These are phyloP conservation scores for Tanypteryx hageni DNA, from an alignment of 2,888 invertebrate species.

Conservation along the genomic window DNA sequence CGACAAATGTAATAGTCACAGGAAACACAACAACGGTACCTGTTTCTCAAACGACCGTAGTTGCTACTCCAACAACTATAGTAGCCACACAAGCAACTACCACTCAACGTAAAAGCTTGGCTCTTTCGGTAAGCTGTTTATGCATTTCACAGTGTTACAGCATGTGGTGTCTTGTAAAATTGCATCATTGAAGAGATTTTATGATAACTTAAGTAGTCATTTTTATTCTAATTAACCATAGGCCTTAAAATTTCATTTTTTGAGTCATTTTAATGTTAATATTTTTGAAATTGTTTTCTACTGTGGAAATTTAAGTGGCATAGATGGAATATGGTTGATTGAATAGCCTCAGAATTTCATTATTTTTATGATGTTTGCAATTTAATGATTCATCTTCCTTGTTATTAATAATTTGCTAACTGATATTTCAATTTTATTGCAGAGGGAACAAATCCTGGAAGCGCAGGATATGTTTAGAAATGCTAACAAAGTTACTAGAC, in stretches of 20 bases:
- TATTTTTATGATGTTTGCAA: too few relatives aligned
- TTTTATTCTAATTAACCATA: too few relatives aligned
- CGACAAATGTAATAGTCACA: constrained; percentile 49
- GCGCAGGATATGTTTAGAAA: constrained; percentile 98
- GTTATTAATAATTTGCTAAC: constrained; percentile 65
- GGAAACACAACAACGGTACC: constrained; percentile 39
- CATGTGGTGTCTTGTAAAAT: too few relatives aligned
- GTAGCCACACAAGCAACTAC: not conserved
- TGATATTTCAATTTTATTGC: constrained; percentile 71
- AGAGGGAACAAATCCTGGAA: constrained; percentile 97
- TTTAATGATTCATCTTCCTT: too few relatives aligned
- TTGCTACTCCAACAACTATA: constrained; percentile 3
- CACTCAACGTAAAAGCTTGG: constrained; percentile 16
- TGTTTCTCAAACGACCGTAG: constrained; percentile 41
- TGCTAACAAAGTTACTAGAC: constrained; percentile 96
- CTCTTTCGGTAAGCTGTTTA: constrained; percentile 20
- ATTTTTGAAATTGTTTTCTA: not conserved
- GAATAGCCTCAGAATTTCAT: too few relatives aligned
- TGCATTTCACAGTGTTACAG: not conserved
- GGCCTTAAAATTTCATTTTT: too few relatives aligned
- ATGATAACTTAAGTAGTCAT: too few relatives aligned
- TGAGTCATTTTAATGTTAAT: too few relatives aligned
- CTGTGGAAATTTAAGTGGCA: too few relatives aligned
- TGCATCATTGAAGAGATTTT: too few relatives aligned
- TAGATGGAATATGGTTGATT: too few relatives aligned